These are phyloP conservation scores for Pseudomyrmex cubaensis DNA, from an alignment of 1,140 invertebrate species.

Conservation along the genomic window DNA sequence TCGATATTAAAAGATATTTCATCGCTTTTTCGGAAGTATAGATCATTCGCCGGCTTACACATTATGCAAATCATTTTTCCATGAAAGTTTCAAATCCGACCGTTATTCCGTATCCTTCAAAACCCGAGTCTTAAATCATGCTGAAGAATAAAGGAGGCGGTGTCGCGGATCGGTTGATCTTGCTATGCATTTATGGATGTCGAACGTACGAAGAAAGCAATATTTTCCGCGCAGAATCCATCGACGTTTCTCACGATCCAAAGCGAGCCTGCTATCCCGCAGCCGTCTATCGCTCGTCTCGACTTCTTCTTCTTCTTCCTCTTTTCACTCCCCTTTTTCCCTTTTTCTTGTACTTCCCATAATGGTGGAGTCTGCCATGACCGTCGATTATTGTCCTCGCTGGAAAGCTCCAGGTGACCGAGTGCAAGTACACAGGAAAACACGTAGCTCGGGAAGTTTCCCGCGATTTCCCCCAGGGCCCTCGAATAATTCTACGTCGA, in stretches of 20 bases:
- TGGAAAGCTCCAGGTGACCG: conserved; percentile 22
- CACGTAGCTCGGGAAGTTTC: conserved; percentile 65
- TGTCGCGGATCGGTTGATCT: conserved; percentile 61
- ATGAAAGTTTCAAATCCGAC: conserved; percentile 59
- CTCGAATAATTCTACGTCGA: conserved; percentile 71
- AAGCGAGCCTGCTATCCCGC: conserved; percentile 16
- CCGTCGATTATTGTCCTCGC: conserved; percentile 64
- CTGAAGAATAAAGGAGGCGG: conserved; percentile 53
- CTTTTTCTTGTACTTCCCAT: conserved; percentile 45
- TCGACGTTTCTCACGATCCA: conserved; percentile 32
- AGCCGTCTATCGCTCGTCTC: conserved; percentile 27
- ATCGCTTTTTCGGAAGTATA: not conserved
- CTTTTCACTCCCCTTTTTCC: not conserved
- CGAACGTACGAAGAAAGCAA: conserved; percentile 58
- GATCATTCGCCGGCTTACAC: conserved; percentile 3
- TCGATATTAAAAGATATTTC: conserved; percentile 14
- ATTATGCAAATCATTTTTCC: conserved; percentile 50
- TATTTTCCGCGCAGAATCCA: conserved; percentile 50
- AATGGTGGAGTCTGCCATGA: conserved; percentile 65
- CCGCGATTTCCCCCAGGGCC: conserved; percentile 72
- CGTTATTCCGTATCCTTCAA: conserved; percentile 32
- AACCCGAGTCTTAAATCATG: conserved; percentile 60
- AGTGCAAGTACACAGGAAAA: conserved; percentile 44
- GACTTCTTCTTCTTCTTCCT: too few relatives aligned
- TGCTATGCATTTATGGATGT: conserved; percentile 76